phyloP scores from a whole-genome alignment of 2,888 invertebrate species.

The Belgica antarctica region DNA sequence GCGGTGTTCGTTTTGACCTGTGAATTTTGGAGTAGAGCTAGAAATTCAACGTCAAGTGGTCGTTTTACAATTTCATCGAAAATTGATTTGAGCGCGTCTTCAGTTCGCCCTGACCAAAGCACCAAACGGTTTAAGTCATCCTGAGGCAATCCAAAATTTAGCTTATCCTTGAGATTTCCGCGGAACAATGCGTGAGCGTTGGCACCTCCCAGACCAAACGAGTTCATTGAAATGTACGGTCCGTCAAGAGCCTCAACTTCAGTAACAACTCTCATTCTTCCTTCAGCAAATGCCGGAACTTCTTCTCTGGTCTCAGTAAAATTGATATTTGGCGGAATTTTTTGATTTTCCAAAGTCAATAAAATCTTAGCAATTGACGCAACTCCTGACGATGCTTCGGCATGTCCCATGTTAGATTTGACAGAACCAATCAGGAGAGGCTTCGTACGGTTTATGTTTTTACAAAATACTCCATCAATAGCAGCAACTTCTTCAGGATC shows the following conservation, averaged over 20 bases:
- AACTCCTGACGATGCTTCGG: conserved; percentile 75
- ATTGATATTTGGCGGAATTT: conserved; percentile 77
- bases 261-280: conserved; percentile 65
- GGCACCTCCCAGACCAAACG: conserved; percentile 84
- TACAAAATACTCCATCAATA: conserved; percentile 71
- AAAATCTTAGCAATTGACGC: conserved; percentile 71
- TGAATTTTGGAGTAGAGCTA: conserved; percentile 60
- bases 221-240: conserved; percentile 74
- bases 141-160: conserved; percentile 58
- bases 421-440: conserved; percentile 78
- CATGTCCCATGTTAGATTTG: conserved; percentile 86
- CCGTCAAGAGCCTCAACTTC: conserved; percentile 67
- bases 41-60: conserved; percentile 59
- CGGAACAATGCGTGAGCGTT: conserved; percentile 70
- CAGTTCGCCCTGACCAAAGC: conserved; percentile 70
- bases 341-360: conserved; percentile 71
- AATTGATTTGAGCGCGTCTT: conserved; percentile 64
- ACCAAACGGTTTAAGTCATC: conserved; percentile 68
- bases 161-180: conserved; percentile 24
- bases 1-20: conserved; percentile 61
- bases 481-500: conserved; percentile 79
- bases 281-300: conserved; percentile 59
- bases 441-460: conserved; percentile 62
- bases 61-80: conserved; percentile 61
- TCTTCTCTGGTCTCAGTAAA: conserved; percentile 62